These are phyloP conservation scores for Petaurus breviceps DNA, from an alignment of 2,113 vertebrate genomes.

Conservation along the genomic window DNA sequence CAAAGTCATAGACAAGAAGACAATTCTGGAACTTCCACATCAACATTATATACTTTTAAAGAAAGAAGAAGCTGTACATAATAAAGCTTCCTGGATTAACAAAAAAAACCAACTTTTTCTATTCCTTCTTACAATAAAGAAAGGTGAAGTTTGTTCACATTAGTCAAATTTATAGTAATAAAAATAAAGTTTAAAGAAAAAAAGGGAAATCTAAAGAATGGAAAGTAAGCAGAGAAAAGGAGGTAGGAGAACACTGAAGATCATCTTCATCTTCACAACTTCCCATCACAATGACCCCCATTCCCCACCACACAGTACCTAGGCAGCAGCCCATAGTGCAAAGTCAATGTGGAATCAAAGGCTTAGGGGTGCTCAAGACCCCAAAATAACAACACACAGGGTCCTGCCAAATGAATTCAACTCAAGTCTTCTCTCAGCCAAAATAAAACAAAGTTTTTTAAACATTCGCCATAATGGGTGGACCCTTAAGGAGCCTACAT, in stretches of 20 bases:
- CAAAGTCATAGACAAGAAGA: background rate
- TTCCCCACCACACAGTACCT: background rate
- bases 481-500: no score
- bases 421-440: no score
- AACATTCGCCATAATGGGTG: no score
- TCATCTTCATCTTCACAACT: background rate
- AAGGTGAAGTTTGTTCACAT: background rate
- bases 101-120: background rate
- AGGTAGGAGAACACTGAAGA: background rate
- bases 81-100: background rate
- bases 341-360: no score
- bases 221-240: background rate
- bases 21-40: background rate
- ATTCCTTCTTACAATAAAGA: background rate
- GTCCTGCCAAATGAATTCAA: no score
- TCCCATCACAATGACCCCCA: background rate
- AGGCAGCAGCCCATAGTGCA: background rate
- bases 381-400: no score
- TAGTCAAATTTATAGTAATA: background rate
- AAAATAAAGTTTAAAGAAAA: background rate
- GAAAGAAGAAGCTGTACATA: background rate
- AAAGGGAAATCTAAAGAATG: background rate
- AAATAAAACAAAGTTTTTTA: no score
- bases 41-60: background rate
- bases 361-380: no score